These are phyloP conservation scores for Lydus trimaculatus DNA, from an alignment of 2,888 invertebrate species.

Conservation along the genomic window DNA sequence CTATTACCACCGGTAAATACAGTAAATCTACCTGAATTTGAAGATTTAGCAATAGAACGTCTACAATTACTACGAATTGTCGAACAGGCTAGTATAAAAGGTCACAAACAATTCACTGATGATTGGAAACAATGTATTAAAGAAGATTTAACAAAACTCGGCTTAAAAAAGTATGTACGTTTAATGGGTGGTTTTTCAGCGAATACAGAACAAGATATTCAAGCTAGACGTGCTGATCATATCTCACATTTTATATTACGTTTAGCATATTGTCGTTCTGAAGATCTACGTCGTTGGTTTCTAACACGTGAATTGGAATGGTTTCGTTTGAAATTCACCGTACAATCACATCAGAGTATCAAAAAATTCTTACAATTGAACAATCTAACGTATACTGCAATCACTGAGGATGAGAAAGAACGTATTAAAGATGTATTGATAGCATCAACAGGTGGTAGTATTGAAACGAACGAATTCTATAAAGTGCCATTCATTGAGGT, in stretches of 20 bases:
- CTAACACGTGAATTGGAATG: constrained; percentile 87
- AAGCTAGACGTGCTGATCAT: constrained; percentile 79
- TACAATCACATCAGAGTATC: constrained; percentile 67
- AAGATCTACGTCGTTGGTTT: constrained; percentile 89
- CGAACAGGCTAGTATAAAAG: constrained; percentile 75
- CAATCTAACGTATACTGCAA: constrained; percentile 71
- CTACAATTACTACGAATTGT: constrained; percentile 79
- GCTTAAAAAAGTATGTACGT: constrained; percentile 70
- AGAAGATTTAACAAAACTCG: constrained; percentile 72
- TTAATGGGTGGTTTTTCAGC: constrained; percentile 66
- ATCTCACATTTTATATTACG: constrained; percentile 93
- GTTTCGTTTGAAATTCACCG: constrained; percentile 81
- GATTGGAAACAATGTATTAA: constrained; percentile 73
- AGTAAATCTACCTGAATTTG: constrained; percentile 83
- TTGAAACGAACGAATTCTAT: constrained; percentile 70
- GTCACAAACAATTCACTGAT: constrained; percentile 68
- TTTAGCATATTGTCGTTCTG: constrained; percentile 87
- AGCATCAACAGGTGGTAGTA: constrained; percentile 67
- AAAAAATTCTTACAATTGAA: constrained; percentile 73
- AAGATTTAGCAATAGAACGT: constrained; percentile 85
- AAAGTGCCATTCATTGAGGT: constrained; percentile 76
- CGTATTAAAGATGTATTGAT: constrained; percentile 67
- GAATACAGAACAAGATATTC: constrained; percentile 68
- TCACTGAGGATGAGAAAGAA: constrained; percentile 73
- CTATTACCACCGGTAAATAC: constrained; percentile 75